Evolutionary conservation across 2,888 invertebrate species (phyloP), one percentile per base, ranked within the genome.

Genomic region (Chrysolina americana): DNA sequence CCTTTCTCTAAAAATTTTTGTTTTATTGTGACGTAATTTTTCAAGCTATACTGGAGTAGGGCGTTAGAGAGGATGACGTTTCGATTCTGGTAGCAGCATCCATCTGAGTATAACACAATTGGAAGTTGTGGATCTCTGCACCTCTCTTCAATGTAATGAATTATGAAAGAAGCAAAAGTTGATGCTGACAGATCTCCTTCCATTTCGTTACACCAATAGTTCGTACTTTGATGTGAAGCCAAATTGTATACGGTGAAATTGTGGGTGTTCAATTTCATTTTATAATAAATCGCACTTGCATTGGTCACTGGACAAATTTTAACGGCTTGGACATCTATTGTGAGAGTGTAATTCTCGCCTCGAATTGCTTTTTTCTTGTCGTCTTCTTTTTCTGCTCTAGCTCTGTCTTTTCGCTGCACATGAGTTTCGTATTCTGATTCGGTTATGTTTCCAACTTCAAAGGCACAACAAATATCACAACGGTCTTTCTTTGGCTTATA

Each of bases 1-100:
- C n/a, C n/a, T n/a, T n/a, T n/a, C n/a, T 36, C 64, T 10, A 75
- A 63, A 63, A 68, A 76, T 70, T 70, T 77, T 63, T 77, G 77
- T 10, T 63, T 68, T n/a, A 76, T 68, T 10, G 44, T 23, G 6
- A 76, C 59, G 19, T 68, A 36, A 17, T 76, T 44, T 9, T 56
- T 56, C 19, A 50, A n/a, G 21, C 53, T 23, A 68, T 36, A 50
- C n/a, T 68, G 13, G 23, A 41, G 44, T 13, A 70, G 64, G 2
- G 47, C 70, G 15, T 63, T 70, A 10, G 70, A 36, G 5, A 70
- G 21, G 2, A 63, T 44, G 6, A 8, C 15, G 64, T 69, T 73
- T 19, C 59, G 65, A 41, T 66, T 71, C 5, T 71, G 71, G 65
- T 65, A 66, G n/a, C 19, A 23, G 41, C 66, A 66, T 17, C 66